Base-by-base conservation (phyloP, 1,140 invertebrate species). In the Drosophila grimshawi region DNA sequence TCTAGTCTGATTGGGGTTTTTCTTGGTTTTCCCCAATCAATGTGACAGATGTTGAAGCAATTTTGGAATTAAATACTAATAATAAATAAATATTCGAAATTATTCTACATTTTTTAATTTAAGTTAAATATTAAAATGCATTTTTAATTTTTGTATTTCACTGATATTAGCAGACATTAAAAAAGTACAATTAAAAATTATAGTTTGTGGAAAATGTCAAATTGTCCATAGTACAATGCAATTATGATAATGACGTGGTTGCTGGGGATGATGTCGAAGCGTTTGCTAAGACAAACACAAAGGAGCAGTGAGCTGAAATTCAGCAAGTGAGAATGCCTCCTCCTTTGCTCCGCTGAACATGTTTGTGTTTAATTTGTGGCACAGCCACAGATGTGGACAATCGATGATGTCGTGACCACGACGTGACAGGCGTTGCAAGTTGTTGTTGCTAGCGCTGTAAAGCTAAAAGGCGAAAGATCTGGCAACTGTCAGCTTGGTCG, bases 311-410 rank as follows among this genome's bases (percentile, higher is more conserved):
- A 48, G 33, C 33, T 41, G 29, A 43, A 53, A 53, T 19, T 39
- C 41, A 10, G 4, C 53, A 55, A 49, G 43, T 69, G 37, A 30
- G 37, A 68, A 52, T 52, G 66, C 37, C 46, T 51, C 7, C 56
- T n/a, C 27, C 6, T 11, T 3, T 5, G 7, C 48, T 41, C 45
- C 52, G 45, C 30, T 30, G 29, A 51, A 48, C 53, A 39, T 80
- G 79, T 88, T 89, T 88, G 83, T 83, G 83, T 88, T 88, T 80
- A 74, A 88, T 88, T 89, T 88, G 85, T 41, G 68, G 67, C 62
- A 48, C 70, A 70, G 67, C 65, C 56, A 45, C 82, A 83, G 80
- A 63, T 86, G 83, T 74, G 77, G 80, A 80, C 83, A 86, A 74
- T 86, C 83, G 68, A 86, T 83, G 68, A 86, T 83, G 83, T 69